phyloP scores from a whole-genome alignment of 2,888 invertebrate genomes.

The Elegia similella region DNA sequence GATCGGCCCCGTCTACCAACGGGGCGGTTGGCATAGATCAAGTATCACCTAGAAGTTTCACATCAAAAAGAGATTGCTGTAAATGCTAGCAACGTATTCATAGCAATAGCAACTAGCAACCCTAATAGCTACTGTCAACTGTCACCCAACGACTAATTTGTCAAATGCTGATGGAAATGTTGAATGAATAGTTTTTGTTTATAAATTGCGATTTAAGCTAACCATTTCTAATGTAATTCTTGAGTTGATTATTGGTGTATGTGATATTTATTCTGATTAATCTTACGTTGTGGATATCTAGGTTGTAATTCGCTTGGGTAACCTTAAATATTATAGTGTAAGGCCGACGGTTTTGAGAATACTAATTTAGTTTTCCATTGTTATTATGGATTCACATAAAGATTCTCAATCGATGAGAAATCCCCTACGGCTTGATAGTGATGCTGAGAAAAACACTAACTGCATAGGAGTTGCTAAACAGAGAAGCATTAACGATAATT shows the following conservation, averaged over 20 bases:
- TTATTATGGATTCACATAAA: conserved; percentile 67
- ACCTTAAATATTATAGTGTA: conserved; percentile 62
- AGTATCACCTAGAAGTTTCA: too few species aligned
- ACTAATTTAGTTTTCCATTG: conserved; percentile 43
- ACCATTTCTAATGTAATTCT: not conserved
- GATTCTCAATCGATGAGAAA: conserved; percentile 50
- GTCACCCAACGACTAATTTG: conserved; percentile 5
- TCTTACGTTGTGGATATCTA: not conserved
- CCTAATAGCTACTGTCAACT: conserved; percentile 14
- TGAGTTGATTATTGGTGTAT: not conserved
- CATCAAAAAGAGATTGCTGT: too few species aligned
- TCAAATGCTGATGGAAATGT: conserved; percentile 20
- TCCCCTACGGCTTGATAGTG: conserved; percentile 47
- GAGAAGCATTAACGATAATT: conserved; percentile 44
- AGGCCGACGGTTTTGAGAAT: conserved; percentile 54
- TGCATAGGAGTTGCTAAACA: conserved; percentile 43
- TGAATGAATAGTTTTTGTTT: conserved; percentile 24
- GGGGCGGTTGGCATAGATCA: too few species aligned
- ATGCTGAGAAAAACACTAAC: conserved; percentile 48
- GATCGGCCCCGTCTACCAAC: too few species aligned
- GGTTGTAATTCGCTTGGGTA: conserved; percentile 26
- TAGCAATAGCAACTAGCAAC: too few species aligned
- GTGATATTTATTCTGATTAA: not conserved
- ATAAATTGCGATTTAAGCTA: conserved; percentile 15
- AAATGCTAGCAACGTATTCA: too few species aligned